Percentiles rank a stretch among this genome's conserved stretches.
Evolutionary conservation across 1,140 invertebrate genomes (phyloP).

Genomic region (Asobara japonica): DNA sequence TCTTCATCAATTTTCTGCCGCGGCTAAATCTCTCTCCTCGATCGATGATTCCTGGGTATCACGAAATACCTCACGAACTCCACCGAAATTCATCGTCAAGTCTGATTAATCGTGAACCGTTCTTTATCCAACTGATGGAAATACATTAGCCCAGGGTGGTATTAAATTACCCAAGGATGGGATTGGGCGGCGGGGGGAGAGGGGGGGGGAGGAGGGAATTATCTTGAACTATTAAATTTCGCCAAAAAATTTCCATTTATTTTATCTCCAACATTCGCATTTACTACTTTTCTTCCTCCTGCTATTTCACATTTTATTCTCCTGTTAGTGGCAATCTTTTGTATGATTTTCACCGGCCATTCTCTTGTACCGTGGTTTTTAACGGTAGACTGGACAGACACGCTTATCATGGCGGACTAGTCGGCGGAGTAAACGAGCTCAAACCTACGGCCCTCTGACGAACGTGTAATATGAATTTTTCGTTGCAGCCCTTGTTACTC

Average conservation of each 20-base stretch:
- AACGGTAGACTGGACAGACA: slow-evolving; percentile 15
- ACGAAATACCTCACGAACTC: slow-evolving; percentile 3
- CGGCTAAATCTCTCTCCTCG: background rate
- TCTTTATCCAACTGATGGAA: slow-evolving; percentile 11
- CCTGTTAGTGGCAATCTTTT: background rate
- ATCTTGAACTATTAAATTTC: slow-evolving; percentile 2
- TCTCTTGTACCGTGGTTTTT: slow-evolving; percentile 5
- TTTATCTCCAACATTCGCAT: slow-evolving; percentile 24
- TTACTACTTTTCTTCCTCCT: slow-evolving; percentile 9
- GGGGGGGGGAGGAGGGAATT: too few relatives aligned
- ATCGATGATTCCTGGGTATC: background rate
- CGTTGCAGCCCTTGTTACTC: slow-evolving; percentile 8
- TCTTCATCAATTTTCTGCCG: background rate
- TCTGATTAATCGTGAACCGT: slow-evolving; percentile 5
- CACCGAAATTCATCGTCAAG: slow-evolving; percentile 2
- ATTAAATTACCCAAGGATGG: slow-evolving; percentile 17
- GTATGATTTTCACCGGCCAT: background rate
- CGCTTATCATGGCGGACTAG: slow-evolving; percentile 37
- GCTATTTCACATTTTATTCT: slow-evolving; percentile 9
- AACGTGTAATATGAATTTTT: slow-evolving; percentile 35
- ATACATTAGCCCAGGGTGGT: background rate
- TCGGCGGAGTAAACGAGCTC: slow-evolving; percentile 31
- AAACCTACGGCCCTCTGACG: slow-evolving; percentile 28
- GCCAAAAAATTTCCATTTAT: background rate
- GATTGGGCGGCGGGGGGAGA: too few relatives aligned